Conservation (phyloP, 2,797 vertebrate genomes). For the Prunella strophiata region DNA sequence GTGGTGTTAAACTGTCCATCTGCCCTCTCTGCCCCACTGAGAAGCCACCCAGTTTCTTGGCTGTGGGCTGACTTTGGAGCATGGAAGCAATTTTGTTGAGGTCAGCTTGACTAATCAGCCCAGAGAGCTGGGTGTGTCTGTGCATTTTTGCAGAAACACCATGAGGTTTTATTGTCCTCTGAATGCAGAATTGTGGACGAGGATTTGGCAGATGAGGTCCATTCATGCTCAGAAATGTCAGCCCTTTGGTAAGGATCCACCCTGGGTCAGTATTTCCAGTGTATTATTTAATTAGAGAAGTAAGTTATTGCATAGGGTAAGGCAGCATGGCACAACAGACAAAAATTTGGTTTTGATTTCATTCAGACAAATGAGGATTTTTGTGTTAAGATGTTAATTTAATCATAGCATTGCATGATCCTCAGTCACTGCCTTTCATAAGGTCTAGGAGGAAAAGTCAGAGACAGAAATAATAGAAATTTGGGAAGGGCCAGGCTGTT, state of each 20-base stretch:
- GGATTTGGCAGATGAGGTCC: conserved; percentile 71
- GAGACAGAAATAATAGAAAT: neutral
- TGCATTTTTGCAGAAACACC: neutral
- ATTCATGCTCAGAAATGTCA: conserved; percentile 73
- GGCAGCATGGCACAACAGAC: neutral
- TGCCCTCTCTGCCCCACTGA: neutral
- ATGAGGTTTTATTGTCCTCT: neutral
- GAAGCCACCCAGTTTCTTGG: neutral
- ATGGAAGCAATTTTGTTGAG: neutral
- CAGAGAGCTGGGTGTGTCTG: neutral
- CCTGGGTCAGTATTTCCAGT: neutral
- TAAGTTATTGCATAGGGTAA: neutral
- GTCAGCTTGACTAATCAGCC: neutral
- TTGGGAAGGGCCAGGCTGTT: neutral
- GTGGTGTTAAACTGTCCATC: neutral
- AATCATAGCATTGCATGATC: neutral
- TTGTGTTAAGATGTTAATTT: neutral
- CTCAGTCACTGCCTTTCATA: neutral
- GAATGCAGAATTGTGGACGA: neutral
- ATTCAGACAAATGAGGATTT: neutral
- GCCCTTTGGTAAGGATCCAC: conserved; percentile 73
- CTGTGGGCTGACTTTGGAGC: neutral
- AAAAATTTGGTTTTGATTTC: neutral
- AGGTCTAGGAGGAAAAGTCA: neutral
- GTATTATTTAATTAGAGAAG: neutral